phyloP scores from a whole-genome alignment of 2,113 vertebrate species.

The Azemiops feae region DNA sequence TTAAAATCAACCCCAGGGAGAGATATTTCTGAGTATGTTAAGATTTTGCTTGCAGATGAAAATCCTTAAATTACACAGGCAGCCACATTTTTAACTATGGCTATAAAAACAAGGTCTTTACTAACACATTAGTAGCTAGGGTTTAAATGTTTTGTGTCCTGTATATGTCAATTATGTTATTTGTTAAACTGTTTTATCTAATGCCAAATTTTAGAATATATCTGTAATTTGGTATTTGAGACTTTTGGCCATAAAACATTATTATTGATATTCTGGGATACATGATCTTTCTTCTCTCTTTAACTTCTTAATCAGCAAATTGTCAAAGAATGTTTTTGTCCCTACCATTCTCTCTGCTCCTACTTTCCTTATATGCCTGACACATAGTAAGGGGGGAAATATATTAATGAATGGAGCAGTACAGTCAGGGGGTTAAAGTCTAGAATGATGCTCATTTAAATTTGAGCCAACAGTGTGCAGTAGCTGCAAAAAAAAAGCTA shows the following conservation, averaged over 20 bases:
- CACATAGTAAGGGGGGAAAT: no score
- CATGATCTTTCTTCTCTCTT: neutral
- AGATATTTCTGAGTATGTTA: neutral
- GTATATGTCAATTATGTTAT: neutral
- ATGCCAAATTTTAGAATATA: neutral
- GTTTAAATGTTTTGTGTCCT: neutral
- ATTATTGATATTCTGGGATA: neutral
- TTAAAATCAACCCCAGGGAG: no score
- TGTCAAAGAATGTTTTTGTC: neutral
- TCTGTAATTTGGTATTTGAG: neutral
- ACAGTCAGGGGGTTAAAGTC: no score
- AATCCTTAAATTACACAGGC: neutral
- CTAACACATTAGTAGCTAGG: neutral
- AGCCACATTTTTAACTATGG: neutral
- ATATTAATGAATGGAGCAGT: no score
- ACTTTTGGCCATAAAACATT: neutral
- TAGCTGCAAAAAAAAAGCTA: no score
- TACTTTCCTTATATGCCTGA: no score
- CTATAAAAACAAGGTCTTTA: neutral
- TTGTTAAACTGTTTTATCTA: neutral
- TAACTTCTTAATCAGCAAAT: neutral
- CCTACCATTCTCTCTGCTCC: no score
- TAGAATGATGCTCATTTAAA: no score
- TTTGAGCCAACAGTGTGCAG: no score
- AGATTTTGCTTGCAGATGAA: neutral